phyloP scores from a whole-genome alignment of 1,140 invertebrate species.

The Drosophila murphyi region DNA sequence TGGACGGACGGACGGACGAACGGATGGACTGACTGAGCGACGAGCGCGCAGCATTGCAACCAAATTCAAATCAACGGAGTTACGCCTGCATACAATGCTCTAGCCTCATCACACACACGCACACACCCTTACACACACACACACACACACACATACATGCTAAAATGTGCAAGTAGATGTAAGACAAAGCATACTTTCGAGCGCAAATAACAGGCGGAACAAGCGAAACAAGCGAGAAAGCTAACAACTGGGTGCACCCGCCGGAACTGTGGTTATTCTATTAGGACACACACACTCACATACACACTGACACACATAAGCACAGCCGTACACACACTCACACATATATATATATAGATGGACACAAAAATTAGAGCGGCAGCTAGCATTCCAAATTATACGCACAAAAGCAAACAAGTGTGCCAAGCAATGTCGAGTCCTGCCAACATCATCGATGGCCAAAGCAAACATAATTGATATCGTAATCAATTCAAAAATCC shows the following conservation, averaged over 20 bases:
- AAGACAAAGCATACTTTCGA: conserved; percentile 80
- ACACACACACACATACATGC: not conserved
- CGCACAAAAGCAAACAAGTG: conserved; percentile 76
- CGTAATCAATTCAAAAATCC: conserved; percentile 83
- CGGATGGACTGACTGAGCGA: not conserved
- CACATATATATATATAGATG: conserved; percentile 52
- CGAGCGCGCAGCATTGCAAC: conserved; percentile 10
- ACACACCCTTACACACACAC: not conserved
- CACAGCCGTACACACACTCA: conserved; percentile 1
- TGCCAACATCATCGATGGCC: conserved; percentile 59
- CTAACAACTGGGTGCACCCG: conserved; percentile 53
- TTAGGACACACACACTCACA: conserved; percentile 64
- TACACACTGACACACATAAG: not conserved
- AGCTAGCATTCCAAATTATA: conserved; percentile 55
- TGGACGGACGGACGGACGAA: too few relatives aligned
- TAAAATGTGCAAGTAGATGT: conserved; percentile 2
- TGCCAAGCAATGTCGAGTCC: conserved; percentile 22
- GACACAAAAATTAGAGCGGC: conserved; percentile 25
- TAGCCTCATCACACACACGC: conserved; percentile 12
- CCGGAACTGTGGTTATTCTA: conserved; percentile 63
- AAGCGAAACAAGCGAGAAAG: conserved; percentile 55
- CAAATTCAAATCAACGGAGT: conserved; percentile 75
- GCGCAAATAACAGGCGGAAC: conserved; percentile 73
- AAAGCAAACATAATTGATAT: conserved; percentile 83
- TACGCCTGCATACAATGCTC: conserved; percentile 61